These are phyloP conservation scores for Thera obeliscata DNA, from an alignment of 2,888 invertebrate genomes.

Conservation along the genomic window DNA sequence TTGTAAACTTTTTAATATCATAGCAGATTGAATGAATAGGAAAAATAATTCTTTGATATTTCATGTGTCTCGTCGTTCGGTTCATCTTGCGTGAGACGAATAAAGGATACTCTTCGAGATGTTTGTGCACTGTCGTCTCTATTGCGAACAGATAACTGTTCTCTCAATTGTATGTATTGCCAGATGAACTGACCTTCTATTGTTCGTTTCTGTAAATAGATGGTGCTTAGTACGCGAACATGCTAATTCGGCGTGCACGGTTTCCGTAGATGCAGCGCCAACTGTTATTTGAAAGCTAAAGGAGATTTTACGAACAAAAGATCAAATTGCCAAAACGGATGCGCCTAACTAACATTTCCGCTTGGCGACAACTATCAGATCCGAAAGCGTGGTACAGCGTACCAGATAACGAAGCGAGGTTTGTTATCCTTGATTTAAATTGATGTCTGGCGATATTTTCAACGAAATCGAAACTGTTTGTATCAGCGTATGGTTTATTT, in stretches of 20 bases:
- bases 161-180: constrained; percentile 69
- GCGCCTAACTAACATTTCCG: constrained; percentile 51
- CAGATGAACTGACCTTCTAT: constrained; percentile 73
- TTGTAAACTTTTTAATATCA: constrained; percentile 7
- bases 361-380: constrained; percentile 53
- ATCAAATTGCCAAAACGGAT: constrained; percentile 53
- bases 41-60: constrained; percentile 9
- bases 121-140: constrained; percentile 17
- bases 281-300: constrained; percentile 70
- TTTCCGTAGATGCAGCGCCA: constrained; percentile 66
- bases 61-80: constrained; percentile 1
- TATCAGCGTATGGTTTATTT: constrained; percentile 44
- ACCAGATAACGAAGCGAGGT: constrained; percentile 33
- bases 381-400: constrained; percentile 46
- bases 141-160: constrained; percentile 30
- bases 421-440: constrained; percentile 29
- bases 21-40: constrained; percentile 13
- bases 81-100: constrained; percentile 14
- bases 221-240: constrained; percentile 70
- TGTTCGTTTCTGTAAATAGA: constrained; percentile 74
- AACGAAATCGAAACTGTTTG: constrained; percentile 33
- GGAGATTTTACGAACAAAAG: constrained; percentile 61
- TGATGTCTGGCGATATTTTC: constrained; percentile 28
- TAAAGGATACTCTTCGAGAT: constrained; percentile 12
- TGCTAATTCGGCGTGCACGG: constrained; percentile 73